Conservation (phyloP, 2,113 vertebrate species). For the Scomber colias region DNA sequence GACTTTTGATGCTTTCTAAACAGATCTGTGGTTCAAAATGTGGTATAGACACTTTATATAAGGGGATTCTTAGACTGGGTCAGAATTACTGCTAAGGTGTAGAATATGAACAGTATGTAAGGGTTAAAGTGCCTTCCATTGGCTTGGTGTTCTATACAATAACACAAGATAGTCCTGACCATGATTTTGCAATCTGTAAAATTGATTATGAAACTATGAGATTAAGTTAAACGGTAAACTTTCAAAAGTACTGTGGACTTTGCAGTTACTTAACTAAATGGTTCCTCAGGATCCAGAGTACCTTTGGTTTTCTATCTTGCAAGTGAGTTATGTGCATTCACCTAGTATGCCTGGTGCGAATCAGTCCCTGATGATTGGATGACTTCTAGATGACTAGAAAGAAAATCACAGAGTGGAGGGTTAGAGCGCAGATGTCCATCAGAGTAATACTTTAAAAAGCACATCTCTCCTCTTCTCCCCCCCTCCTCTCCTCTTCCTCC, state of each 20-base stretch:
- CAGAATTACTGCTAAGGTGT: no score
- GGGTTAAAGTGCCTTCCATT: no score
- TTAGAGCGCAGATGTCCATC: conserved; percentile 70
- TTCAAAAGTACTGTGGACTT: not conserved
- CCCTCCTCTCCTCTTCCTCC: conserved; percentile 68
- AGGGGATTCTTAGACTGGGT: no score
- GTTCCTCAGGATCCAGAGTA: not conserved
- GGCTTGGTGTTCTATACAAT: no score
- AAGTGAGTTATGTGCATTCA: not conserved
- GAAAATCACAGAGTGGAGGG: conserved; percentile 44
- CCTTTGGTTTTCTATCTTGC: not conserved
- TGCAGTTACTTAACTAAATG: no score
- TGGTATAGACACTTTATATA: no score
- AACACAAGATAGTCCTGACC: not conserved
- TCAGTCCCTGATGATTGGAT: conserved; percentile 24
- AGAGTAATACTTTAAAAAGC: conserved; percentile 72
- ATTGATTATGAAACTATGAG: no score
- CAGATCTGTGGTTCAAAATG: no score
- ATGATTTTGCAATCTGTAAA: not conserved
- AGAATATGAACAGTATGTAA: no score
- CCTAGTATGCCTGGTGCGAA: conserved; percentile 17
- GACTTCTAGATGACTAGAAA: conserved; percentile 31
- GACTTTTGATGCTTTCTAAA: no score
- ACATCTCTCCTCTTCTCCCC: conserved; percentile 55
- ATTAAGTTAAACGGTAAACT: not conserved